phyloP scores from a whole-genome alignment of 2,113 vertebrate species.

The Actinemys pallida region DNA sequence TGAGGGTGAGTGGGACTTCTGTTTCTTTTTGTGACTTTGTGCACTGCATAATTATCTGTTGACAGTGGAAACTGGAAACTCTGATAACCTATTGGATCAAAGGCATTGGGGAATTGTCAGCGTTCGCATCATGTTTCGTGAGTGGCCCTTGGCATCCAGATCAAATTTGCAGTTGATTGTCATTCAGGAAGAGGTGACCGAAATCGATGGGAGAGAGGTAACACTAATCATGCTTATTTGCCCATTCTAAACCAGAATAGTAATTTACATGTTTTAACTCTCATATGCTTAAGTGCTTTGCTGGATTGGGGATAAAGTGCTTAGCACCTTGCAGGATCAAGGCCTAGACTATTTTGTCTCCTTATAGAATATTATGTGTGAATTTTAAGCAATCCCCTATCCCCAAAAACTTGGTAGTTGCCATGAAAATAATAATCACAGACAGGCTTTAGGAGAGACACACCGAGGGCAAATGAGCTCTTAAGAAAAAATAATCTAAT shows the following conservation, averaged over 20 bases:
- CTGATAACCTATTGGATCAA: conserved; percentile 74
- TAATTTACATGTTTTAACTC: background rate
- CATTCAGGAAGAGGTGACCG: conserved; percentile 91
- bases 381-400: background rate
- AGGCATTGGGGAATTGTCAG: conserved; percentile 83
- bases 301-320: background rate
- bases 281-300: background rate
- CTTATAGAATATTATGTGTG: background rate
- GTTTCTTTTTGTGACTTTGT: background rate
- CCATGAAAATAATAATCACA: background rate
- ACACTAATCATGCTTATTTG: background rate
- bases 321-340: background rate
- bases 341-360: background rate
- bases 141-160: conserved; percentile 86
- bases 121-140: conserved; percentile 90
- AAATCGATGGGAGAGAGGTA: conserved; percentile 91
- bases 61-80: conserved; percentile 82
- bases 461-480: background rate
- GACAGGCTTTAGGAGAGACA: background rate
- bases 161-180: conserved; percentile 86
- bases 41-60: conserved; percentile 17
- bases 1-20: background rate
- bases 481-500: background rate
- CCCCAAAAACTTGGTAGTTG: background rate
- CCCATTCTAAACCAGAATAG: background rate